A percentile compares a stretch with the other conserved stretches of the same genome.
phyloP scores from a whole-genome alignment of 1,140 invertebrate species.

The Phocides pigmalion region DNA sequence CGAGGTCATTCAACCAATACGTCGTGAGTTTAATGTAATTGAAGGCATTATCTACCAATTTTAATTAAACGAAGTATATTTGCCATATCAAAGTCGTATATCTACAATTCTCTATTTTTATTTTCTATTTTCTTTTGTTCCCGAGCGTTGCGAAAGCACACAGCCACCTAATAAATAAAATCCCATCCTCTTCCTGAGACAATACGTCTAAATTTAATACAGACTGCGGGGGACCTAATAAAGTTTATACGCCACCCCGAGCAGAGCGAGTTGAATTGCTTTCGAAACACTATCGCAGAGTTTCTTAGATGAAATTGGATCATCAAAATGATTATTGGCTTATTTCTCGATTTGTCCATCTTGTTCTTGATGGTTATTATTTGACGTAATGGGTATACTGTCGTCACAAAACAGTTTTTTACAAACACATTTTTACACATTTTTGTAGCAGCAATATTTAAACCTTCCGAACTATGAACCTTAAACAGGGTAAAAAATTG shows the following conservation, averaged over 20 bases:
- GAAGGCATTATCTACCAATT: too few species aligned
- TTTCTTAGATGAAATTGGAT: slow-evolving; percentile 17
- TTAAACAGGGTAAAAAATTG: too few species aligned
- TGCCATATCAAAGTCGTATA: neutral
- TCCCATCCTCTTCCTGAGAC: slow-evolving; percentile 25
- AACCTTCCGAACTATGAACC: too few species aligned
- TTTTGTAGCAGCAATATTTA: too few species aligned
- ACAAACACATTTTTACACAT: too few species aligned
- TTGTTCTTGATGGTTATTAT: neutral
- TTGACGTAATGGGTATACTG: neutral
- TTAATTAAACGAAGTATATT: too few species aligned
- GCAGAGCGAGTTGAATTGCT: slow-evolving; percentile 28
- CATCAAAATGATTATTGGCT: slow-evolving; percentile 29
- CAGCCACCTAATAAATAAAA: slow-evolving; percentile 29
- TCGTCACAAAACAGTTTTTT: neutral
- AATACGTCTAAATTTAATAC: slow-evolving; percentile 32
- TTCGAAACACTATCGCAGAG: slow-evolving; percentile 25
- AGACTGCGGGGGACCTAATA: slow-evolving; percentile 28
- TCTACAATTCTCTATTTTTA: slow-evolving; percentile 1
- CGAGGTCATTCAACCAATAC: too few species aligned
- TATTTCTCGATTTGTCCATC: slow-evolving; percentile 2
- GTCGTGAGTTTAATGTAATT: too few species aligned
- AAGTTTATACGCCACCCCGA: slow-evolving; percentile 23
- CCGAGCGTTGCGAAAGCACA: neutral
- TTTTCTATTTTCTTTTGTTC: neutral